Conservation (phyloP, 2,888 invertebrate species). For the Acanthoscelides obtectus region DNA sequence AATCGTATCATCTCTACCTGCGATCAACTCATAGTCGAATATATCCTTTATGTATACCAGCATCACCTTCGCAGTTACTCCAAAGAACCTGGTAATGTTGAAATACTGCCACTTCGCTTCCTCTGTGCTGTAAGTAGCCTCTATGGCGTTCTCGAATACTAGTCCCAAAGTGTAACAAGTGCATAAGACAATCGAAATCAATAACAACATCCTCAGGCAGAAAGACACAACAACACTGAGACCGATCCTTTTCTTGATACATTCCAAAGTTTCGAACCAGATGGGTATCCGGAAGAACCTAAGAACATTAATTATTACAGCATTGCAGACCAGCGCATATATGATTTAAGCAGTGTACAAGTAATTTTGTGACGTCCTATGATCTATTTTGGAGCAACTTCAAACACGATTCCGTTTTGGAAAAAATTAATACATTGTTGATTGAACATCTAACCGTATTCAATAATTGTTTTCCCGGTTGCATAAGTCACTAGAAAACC, state of each 20-base stretch:
- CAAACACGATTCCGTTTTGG: too few relatives aligned
- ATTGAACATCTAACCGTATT: too few relatives aligned
- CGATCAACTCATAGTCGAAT: neutral
- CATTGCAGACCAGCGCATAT: too few relatives aligned
- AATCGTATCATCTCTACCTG: neutral
- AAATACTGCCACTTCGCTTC: neutral
- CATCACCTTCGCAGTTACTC: neutral
- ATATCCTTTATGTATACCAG: neutral
- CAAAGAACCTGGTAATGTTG: neutral
- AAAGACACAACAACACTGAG: neutral
- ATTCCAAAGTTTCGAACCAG: neutral
- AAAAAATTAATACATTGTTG: too few relatives aligned
- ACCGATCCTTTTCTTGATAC: neutral
- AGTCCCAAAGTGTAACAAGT: neutral
- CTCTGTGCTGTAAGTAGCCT: neutral
- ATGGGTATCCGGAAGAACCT: neutral
- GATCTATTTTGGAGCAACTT: too few relatives aligned
- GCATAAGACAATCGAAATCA: neutral
- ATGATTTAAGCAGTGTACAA: too few relatives aligned
- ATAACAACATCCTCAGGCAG: neutral
- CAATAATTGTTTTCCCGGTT: too few relatives aligned
- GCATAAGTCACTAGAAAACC: too few relatives aligned
- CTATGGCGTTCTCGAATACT: neutral
- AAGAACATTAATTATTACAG: too few relatives aligned
- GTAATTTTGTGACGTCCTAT: too few relatives aligned